These are phyloP conservation scores for Oryzias sinensis DNA, from an alignment of 2,797 vertebrate species.

Conservation along the genomic window DNA sequence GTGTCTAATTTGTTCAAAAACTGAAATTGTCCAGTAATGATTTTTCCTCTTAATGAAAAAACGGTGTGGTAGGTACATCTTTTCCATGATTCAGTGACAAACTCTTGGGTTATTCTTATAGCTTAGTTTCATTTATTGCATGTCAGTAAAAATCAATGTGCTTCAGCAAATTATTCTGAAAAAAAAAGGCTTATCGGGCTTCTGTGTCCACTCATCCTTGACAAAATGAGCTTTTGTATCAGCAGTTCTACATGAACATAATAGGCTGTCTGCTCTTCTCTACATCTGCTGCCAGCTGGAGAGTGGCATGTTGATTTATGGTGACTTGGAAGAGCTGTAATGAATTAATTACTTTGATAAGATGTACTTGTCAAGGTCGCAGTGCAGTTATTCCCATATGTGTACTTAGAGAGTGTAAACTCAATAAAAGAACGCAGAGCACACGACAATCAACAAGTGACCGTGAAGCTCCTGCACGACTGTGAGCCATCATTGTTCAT, in stretches of 20 bases:
- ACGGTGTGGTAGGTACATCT: no score
- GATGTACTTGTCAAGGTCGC: constrained; percentile 61
- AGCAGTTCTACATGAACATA: constrained; percentile 48
- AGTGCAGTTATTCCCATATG: constrained; percentile 35
- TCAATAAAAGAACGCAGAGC: constrained; percentile 20
- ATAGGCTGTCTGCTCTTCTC: constrained; percentile 49
- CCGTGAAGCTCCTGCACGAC: constrained; percentile 10
- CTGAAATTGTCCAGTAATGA: no score
- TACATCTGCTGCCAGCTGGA: constrained; percentile 55
- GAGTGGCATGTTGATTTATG: constrained; percentile 69
- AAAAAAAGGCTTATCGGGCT: constrained; percentile 43
- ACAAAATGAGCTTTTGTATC: constrained; percentile 43
- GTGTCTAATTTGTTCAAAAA: no score
- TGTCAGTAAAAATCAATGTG: constrained; percentile 42
- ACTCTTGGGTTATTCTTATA: no score
- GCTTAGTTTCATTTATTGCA: not conserved
- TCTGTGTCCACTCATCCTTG: constrained; percentile 26
- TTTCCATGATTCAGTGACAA: no score
- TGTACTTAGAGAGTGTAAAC: constrained; percentile 34
- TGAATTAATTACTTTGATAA: constrained; percentile 64
- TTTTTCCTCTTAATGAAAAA: no score
- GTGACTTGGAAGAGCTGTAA: constrained; percentile 47
- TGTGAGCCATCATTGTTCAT: constrained; percentile 15
- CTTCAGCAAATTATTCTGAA: constrained; percentile 35
- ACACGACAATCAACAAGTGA: constrained; percentile 23